phyloP scores from a whole-genome alignment of 2,888 invertebrate species.

The Autographa gamma region DNA sequence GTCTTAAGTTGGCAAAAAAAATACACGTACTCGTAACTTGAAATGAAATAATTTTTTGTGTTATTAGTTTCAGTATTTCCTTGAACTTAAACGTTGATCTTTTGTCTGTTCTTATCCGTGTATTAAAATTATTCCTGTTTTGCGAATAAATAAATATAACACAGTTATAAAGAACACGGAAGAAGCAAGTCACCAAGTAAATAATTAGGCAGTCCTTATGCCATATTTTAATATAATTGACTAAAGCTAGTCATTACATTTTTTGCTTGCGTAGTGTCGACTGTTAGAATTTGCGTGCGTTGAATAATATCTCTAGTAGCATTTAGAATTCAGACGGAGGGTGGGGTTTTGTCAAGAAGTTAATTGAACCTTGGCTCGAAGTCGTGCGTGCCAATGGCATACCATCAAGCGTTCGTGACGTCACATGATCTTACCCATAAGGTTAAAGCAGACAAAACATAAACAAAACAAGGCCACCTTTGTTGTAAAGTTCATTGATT shows the following conservation, averaged over 20 bases:
- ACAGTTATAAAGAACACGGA: slow-evolving; percentile 7
- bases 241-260: slow-evolving; percentile 9
- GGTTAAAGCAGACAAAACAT: slow-evolving; percentile 20
- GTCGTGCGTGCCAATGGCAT: slow-evolving; percentile 49
- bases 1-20: background rate
- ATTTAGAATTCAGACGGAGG: slow-evolving; percentile 29
- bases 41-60: background rate
- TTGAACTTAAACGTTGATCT: slow-evolving; percentile 15
- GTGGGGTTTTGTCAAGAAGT: slow-evolving; percentile 23
- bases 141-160: slow-evolving; percentile 10
- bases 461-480: background rate
- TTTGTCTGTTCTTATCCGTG: slow-evolving; percentile 36
- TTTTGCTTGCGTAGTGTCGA: slow-evolving; percentile 12
- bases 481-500: background rate
- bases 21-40: background rate
- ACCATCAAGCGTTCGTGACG: slow-evolving; percentile 25
- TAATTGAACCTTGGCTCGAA: slow-evolving; percentile 39
- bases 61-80: slow-evolving; percentile 3
- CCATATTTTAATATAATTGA: slow-evolving; percentile 13
- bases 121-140: slow-evolving; percentile 26
- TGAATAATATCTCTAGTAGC: slow-evolving; percentile 24
- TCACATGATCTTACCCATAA: slow-evolving; percentile 17
- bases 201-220: background rate
- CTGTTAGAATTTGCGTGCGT: slow-evolving; percentile 24
- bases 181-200: slow-evolving; percentile 3